Evolutionary conservation across 2,888 invertebrate species (phyloP).

Genomic region (Cataglyphis albicans): DNA sequence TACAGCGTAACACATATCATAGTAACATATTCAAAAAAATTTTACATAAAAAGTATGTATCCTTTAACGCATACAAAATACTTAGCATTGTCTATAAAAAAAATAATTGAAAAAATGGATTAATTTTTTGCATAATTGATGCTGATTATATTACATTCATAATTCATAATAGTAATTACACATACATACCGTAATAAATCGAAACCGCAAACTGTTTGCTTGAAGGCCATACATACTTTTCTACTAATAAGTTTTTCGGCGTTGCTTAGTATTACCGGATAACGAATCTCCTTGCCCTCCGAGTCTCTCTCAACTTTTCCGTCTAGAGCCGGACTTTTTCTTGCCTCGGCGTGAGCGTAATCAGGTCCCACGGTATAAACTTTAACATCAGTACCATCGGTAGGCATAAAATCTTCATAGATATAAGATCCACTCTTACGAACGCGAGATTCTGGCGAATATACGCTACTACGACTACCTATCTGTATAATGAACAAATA

Average conservation of each 20-base stretch:
- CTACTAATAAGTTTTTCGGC: conserved; percentile 99
- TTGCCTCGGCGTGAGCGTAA: conserved; percentile 99
- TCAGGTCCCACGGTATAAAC: conserved; percentile 99
- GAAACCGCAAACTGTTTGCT: conserved; percentile 99
- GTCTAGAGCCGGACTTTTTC: conserved; percentile 99
- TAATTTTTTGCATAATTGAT: background rate
- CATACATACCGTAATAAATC: conserved; percentile 93
- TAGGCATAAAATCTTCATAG: conserved; percentile 99
- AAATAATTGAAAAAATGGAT: background rate
- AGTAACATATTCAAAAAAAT: background rate
- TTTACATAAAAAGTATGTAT: background rate
- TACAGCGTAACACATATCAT: background rate
- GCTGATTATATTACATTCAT: background rate
- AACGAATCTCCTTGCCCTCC: conserved; percentile 99
- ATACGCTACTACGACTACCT: conserved; percentile 99
- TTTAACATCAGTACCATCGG: conserved; percentile 94
- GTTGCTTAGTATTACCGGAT: conserved; percentile 98
- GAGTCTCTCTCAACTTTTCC: conserved; percentile 99
- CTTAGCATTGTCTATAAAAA: background rate
- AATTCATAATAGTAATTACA: background rate
- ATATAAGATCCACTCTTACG: conserved; percentile 99
- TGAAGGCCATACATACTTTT: conserved; percentile 98
- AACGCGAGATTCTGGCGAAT: conserved; percentile 98
- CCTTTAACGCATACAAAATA: background rate
- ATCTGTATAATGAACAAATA: conserved; percentile 89